Evolutionary conservation across 2,888 invertebrate species (phyloP).

Genomic region (Dicyrtoma fusca): DNA sequence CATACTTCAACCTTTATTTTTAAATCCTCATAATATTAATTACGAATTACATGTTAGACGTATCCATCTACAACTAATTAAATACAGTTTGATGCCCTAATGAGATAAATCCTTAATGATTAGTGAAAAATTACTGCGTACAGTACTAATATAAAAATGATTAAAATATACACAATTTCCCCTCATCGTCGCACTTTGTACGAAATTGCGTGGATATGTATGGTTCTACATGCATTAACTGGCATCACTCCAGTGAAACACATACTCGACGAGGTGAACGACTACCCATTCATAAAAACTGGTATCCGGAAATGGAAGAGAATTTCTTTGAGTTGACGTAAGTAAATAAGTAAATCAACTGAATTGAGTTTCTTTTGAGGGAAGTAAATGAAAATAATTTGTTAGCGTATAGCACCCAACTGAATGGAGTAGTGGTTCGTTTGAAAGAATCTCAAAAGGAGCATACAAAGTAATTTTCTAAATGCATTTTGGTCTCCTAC

Average conservation of each 20-base stretch:
- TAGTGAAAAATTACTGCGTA: too few species aligned
- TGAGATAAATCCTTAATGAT: too few species aligned
- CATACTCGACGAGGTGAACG: background rate
- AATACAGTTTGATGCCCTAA: too few species aligned
- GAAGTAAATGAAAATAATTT: constrained; percentile 35
- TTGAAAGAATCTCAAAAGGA: constrained; percentile 32
- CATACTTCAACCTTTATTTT: too few species aligned
- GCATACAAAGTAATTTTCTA: constrained; percentile 34
- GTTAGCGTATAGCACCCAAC: constrained; percentile 34
- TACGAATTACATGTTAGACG: too few species aligned
- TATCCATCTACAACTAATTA: too few species aligned
- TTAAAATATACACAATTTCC: too few species aligned
- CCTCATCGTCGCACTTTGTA: background rate
- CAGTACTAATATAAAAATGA: too few species aligned
- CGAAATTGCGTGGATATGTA: background rate
- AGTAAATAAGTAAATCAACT: constrained; percentile 23
- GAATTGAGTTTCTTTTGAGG: constrained; percentile 32
- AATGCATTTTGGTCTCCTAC: constrained; percentile 32
- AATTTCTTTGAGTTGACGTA: background rate
- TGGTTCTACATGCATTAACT: background rate
- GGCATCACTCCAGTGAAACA: background rate
- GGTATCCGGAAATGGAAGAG: background rate
- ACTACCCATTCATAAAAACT: background rate
- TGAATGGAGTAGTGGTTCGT: constrained; percentile 30
- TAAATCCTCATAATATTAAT: too few species aligned